Percentiles rank a stretch among this genome's conserved stretches.
These are phyloP conservation scores for Nematolebias whitei DNA, from an alignment of 2,113 vertebrate genomes.

Conservation along the genomic window DNA sequence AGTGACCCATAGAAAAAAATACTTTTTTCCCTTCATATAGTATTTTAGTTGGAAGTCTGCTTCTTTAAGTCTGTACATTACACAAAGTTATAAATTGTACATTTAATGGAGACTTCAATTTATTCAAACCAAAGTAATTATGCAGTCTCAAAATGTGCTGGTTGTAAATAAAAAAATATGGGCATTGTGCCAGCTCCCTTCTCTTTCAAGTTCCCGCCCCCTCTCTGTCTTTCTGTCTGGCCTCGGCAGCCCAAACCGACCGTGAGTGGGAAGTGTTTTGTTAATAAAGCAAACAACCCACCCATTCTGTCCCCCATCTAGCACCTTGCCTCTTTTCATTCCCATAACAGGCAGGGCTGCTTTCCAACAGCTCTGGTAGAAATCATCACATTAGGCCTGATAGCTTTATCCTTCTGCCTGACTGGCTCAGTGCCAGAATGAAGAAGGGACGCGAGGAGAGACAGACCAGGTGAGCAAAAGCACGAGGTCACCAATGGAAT, in stretches of 20 bases:
- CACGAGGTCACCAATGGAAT: slow-evolving; percentile 47
- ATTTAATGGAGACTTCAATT: slow-evolving; percentile 6
- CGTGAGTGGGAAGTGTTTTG: slow-evolving; percentile 61
- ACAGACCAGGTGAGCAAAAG: slow-evolving; percentile 66
- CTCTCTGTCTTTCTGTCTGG: slow-evolving; percentile 43
- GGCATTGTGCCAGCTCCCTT: slow-evolving; percentile 29
- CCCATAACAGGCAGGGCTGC: slow-evolving; percentile 55
- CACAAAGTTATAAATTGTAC: no score
- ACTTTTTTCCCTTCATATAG: no score
- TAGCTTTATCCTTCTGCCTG: slow-evolving; percentile 49
- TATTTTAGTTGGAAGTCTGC: slow-evolving; percentile 9
- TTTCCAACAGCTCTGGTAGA: slow-evolving; percentile 56
- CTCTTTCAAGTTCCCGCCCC: slow-evolving; percentile 2
- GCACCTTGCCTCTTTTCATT: slow-evolving; percentile 59
- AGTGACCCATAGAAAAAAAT: background rate
- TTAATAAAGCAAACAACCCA: slow-evolving; percentile 64
- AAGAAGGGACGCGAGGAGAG: slow-evolving; percentile 38
- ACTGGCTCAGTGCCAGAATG: slow-evolving; percentile 52
- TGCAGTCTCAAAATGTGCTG: slow-evolving; percentile 12
- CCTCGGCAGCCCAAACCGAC: slow-evolving; percentile 40
- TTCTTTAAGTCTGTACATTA: no score
- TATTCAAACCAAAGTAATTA: slow-evolving; percentile 16
- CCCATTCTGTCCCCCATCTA: slow-evolving; percentile 20
- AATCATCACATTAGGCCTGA: slow-evolving; percentile 60
- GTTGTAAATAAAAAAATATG: slow-evolving; percentile 31